These are phyloP conservation scores for Drosophila koepferae DNA, from an alignment of 2,888 invertebrate genomes.

Conservation along the genomic window DNA sequence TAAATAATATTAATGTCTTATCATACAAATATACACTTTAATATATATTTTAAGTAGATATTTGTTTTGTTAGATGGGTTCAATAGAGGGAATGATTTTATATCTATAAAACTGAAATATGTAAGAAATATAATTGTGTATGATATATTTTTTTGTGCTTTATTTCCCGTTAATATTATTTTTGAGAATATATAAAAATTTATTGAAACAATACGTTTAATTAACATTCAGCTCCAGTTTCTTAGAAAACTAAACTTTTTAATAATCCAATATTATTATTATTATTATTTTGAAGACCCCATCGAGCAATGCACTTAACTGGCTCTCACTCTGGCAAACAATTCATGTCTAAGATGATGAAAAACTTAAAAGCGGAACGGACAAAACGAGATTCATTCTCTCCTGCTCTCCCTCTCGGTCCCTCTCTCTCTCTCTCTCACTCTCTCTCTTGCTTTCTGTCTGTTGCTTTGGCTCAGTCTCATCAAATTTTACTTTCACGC, in stretches of 20 bases:
- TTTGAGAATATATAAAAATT: too few relatives aligned
- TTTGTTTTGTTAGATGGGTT: too few relatives aligned
- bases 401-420: not conserved
- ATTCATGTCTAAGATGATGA: slow-evolving; percentile 49
- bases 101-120: too few relatives aligned
- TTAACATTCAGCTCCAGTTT: not conserved
- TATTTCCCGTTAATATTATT: too few relatives aligned
- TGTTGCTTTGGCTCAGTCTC: slow-evolving; percentile 5
- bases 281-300: not conserved
- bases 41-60: too few relatives aligned
- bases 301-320: slow-evolving; percentile 9
- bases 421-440: not conserved
- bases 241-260: not conserved
- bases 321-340: slow-evolving; percentile 65
- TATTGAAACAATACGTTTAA: not conserved
- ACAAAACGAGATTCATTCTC: slow-evolving; percentile 18
- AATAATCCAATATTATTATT: not conserved
- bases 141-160: not conserved
- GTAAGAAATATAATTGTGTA: too few relatives aligned
- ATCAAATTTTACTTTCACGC: slow-evolving; percentile 76
- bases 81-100: too few relatives aligned
- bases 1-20: too few relatives aligned
- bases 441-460: not conserved
- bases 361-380: slow-evolving; percentile 36
- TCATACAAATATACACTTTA: too few relatives aligned